Evolutionary conservation across 2,888 invertebrate species (phyloP).

Genomic region (Spodoptera littoralis): DNA sequence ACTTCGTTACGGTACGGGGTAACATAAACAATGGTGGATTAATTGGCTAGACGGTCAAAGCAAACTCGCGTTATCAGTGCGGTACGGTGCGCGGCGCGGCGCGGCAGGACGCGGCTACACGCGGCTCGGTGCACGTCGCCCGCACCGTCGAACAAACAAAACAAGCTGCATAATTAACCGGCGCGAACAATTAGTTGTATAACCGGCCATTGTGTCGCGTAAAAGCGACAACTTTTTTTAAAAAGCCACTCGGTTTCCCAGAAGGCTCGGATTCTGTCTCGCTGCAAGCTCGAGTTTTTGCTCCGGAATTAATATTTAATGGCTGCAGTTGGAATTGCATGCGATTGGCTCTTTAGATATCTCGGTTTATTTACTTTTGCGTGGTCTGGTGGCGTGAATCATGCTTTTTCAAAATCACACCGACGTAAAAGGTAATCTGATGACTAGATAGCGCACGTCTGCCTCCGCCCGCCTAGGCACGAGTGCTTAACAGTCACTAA

Average conservation of each 20-base stretch:
- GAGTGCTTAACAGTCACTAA: conserved; percentile 38
- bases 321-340: conserved; percentile 76
- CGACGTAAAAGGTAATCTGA: conserved; percentile 49
- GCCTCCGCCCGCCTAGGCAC: conserved; percentile 36
- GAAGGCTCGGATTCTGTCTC: conserved; percentile 77
- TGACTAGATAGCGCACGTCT: conserved; percentile 55
- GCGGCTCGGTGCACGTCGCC: conserved; percentile 57
- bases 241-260: conserved; percentile 77
- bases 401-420: conserved; percentile 56
- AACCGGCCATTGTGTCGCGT: conserved; percentile 81
- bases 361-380: conserved; percentile 72
- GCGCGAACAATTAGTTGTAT: conserved; percentile 84
- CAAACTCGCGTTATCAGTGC: conserved; percentile 49
- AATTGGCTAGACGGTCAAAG: conserved; percentile 65
- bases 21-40: conserved; percentile 61
- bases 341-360: conserved; percentile 75
- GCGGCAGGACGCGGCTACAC: conserved; percentile 36
- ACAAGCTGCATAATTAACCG: conserved; percentile 80
- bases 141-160: conserved; percentile 68
- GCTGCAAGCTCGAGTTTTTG: conserved; percentile 73
- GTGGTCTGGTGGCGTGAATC: conserved; percentile 64
- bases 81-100: conserved; percentile 36
- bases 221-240: conserved; percentile 73
- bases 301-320: conserved; percentile 81
- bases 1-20: conserved; percentile 53